Evolutionary conservation across 2,113 vertebrate genomes (phyloP), one percentile per base, ranked within the genome.

Genomic region (Strigops habroptila): DNA sequence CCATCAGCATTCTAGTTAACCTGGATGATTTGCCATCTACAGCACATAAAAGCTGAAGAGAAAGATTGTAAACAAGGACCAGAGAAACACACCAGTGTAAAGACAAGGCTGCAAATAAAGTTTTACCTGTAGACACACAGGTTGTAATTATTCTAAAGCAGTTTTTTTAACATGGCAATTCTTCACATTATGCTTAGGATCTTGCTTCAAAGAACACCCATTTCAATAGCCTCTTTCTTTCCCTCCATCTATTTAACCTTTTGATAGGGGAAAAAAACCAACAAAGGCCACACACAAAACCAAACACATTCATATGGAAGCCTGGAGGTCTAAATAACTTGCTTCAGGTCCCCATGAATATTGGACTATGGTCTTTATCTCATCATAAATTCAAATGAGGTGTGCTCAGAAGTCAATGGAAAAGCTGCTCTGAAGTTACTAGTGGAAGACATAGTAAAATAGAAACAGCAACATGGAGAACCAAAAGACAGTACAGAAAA

Each of bases 261-360:
- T 27, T 62, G 2, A 21, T 24, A 25, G 28, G 5, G 1, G 1
- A 28, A 8, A 43, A 33, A 37, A 13, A 14, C 6, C 3, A 3
- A 18, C 10, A 7, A 35, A 37, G 16, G 16, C 16, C 18, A n/a
- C n/a, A 24, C 35, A 53, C 11, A 25, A 41, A 55, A 3, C 5
- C 23, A 35, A 78, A 7, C 21, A 8, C 37, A 27, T 76, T 43
- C n/a, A 12, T 6, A 17, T 5, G 8, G 28, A 10, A 60, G 18
- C 23, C 22, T 67, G 30, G 5, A 15, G 10, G 30, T 37, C 28
- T 48, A 68, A 16, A 25, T 46, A n/a, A 23, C 10, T 24, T 14
- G 7, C 19, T 70, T 71, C 41, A 70, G 16, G 5, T 67, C 13
- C 10, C 28, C 19, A 10, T 11, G 10, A 78, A 46, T 71, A 74